These are phyloP conservation scores for Megaleporinus macrocephalus DNA, from an alignment of 2,113 vertebrate species.

Conservation along the genomic window DNA sequence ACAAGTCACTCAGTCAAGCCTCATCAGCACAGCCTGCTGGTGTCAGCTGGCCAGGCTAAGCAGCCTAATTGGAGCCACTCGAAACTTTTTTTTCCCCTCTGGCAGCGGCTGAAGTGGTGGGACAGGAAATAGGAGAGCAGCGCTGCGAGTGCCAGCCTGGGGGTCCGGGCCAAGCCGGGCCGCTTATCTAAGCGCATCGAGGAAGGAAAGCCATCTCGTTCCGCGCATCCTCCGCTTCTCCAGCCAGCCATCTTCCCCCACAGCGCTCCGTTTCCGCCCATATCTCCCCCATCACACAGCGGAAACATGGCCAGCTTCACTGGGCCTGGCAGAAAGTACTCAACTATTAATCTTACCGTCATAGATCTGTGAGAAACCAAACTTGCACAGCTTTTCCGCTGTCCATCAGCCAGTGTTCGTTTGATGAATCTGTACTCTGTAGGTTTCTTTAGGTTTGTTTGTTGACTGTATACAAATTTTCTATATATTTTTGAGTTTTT, in stretches of 20 bases:
- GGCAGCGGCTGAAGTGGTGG: constrained; percentile 23
- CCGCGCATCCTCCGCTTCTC: constrained; percentile 59
- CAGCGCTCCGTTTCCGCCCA: constrained; percentile 29
- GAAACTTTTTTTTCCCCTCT: constrained; percentile 39
- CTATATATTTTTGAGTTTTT: too few relatives aligned
- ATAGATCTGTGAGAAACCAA: not conserved
- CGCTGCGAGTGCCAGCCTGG: constrained; percentile 28
- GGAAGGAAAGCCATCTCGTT: constrained; percentile 75
- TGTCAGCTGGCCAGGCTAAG: constrained; percentile 17
- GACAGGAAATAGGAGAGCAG: constrained; percentile 45
- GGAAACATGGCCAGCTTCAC: constrained; percentile 69
- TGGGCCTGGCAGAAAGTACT: not conserved
- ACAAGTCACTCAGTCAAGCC: not conserved
- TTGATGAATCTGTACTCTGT: too few relatives aligned
- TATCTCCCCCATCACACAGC: constrained; percentile 60
- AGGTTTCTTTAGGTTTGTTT: too few relatives aligned
- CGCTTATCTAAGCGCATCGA: constrained; percentile 55
- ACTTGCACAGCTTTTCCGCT: not conserved
- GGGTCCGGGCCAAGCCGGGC: constrained; percentile 26
- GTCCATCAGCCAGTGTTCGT: too few relatives aligned
- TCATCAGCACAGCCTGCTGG: constrained; percentile 16
- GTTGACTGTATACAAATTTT: too few relatives aligned
- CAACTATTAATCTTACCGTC: not conserved
- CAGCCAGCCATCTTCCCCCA: constrained; percentile 43
- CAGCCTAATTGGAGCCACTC: constrained; percentile 39